Evolutionary conservation across 2,113 vertebrate genomes (phyloP).

Genomic region (Corythaixoides concolor): DNA sequence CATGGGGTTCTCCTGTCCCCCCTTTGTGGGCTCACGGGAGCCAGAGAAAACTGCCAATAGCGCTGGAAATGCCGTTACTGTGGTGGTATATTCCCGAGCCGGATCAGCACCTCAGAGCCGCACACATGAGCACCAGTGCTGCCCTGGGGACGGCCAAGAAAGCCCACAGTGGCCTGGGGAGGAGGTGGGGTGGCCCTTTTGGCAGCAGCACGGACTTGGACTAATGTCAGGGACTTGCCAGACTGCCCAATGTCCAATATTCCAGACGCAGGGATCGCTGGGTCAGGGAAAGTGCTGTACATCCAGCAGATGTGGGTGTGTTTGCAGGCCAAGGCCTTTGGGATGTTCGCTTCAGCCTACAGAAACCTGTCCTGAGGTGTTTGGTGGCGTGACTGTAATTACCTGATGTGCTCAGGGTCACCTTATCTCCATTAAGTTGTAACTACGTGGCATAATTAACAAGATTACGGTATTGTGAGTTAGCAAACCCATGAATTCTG

Average conservation of each 20-base stretch:
- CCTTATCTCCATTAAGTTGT: accelerated
- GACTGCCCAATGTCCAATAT: not conserved
- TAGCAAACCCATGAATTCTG: not conserved
- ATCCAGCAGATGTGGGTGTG: not conserved
- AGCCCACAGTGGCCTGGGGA: not conserved
- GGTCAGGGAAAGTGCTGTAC: accelerated
- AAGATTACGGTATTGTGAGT: not conserved
- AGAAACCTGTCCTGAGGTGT: not conserved
- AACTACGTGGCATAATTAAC: not conserved
- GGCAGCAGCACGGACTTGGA: not conserved
- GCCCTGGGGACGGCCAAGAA: accelerated
- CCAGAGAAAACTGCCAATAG: too few relatives aligned
- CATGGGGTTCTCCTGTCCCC: too few relatives aligned
- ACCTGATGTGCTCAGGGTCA: not conserved
- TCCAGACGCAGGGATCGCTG: not conserved
- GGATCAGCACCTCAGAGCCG: too few relatives aligned
- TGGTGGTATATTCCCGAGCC: too few relatives aligned
- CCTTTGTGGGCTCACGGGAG: not conserved
- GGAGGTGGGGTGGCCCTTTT: not conserved
- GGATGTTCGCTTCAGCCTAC: not conserved
- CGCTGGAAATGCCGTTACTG: not conserved
- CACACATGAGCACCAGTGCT: accelerated
- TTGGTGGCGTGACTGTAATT: not conserved
- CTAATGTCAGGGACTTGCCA: not conserved
- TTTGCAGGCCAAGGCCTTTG: not conserved